Conservation (phyloP, 92 coral and sea anemone genomes). For the Palythoa grandiflora region DNA sequence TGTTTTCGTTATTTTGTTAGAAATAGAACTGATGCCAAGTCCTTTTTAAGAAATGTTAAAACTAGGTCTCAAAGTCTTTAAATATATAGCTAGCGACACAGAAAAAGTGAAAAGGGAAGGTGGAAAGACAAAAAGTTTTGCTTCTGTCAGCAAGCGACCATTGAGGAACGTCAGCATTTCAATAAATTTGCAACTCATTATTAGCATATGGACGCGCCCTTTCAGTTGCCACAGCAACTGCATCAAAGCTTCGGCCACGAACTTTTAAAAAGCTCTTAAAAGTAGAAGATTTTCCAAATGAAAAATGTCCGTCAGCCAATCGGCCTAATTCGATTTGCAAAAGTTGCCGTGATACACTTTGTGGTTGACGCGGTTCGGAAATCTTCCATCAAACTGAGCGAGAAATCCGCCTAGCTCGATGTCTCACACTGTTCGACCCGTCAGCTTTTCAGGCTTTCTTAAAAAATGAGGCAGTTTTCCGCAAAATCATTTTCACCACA, state of each 20-base stretch:
- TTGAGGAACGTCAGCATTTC: not conserved
- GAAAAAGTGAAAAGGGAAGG: not conserved
- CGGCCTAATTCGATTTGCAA: not conserved
- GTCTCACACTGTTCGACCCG: not conserved
- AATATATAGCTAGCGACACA: too few relatives aligned
- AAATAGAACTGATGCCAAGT: too few relatives aligned
- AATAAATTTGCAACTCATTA: not conserved
- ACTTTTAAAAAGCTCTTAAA: not conserved
- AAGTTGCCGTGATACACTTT: not conserved
- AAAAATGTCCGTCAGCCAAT: not conserved
- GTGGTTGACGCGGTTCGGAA: not conserved
- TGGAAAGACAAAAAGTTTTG: not conserved
- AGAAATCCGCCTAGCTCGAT: not conserved
- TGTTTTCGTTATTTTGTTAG: too few relatives aligned
- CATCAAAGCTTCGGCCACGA: not conserved
- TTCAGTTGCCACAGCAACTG: not conserved
- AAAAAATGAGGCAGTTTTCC: not conserved
- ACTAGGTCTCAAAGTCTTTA: too few relatives aligned
- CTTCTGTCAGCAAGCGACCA: not conserved
- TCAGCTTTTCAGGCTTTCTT: not conserved
- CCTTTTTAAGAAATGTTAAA: too few relatives aligned
- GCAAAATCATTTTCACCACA: not conserved
- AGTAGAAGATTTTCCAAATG: not conserved
- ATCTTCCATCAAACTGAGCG: not conserved
- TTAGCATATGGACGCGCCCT: conserved; percentile 12